Evolutionary conservation across 2,888 invertebrate genomes (phyloP), one percentile per base, ranked within the genome.

Genomic region (Antheraea assamensis): DNA sequence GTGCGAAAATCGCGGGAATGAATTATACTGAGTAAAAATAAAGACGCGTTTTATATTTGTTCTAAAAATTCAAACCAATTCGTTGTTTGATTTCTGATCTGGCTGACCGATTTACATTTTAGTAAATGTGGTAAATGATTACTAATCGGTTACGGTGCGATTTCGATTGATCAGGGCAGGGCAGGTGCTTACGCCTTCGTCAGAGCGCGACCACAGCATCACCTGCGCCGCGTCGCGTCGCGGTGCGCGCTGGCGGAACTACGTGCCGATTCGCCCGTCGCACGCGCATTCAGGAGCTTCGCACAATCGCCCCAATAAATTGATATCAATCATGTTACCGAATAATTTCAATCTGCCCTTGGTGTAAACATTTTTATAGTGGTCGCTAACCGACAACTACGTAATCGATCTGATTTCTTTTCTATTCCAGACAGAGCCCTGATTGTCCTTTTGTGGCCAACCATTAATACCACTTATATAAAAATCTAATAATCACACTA

Each of bases 261-360:
- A 91, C 91, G 91, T 91, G 92, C 90, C 90, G 89, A 88, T 88
- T 85, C 88, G 87, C 84, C 83, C 79, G 76, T 76, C 86, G 87
- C 85, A 81, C 85, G 82, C 83, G 79, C 80, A 71, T 27, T 58
- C 58, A 74, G 61, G 75, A 70, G 73, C 76, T 72, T 71, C 74
- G 76, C 77, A 75, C 76, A 77, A 77, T 78, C 76, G 71, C 72
- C 24, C 52, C 64, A 71, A 72, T 64, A 73, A 73, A 71, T 74
- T 74, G 74, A 71, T 72, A 42, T 70, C 73, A 70, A 73, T 42
- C 72, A 71, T 71, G 71, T 27, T 52, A 68, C 66, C 42, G 66
- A 72, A 72, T 74, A 42, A 72, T 71, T 72, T 73, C 30, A 71
- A 13, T 17, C 35, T 66, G 52, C n/a, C 27, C 68, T 68, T n/a